phyloP scores from a whole-genome alignment of 2,888 invertebrate genomes.

The Nipponacmea schrenckii region DNA sequence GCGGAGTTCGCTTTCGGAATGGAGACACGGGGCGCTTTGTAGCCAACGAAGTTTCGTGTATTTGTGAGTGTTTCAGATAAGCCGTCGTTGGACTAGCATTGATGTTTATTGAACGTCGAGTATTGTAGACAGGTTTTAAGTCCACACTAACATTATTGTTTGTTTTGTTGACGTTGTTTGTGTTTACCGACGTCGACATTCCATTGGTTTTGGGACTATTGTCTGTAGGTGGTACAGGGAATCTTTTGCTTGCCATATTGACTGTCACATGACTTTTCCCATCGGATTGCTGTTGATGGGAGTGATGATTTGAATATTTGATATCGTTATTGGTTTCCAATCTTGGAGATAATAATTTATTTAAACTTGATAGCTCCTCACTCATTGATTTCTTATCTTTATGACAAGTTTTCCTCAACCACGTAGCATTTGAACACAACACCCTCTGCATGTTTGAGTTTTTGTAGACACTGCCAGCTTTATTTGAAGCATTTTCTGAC shows the following conservation, averaged over 20 bases:
- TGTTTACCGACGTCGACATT: not conserved
- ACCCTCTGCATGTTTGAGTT: not conserved
- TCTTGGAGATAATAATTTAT: not conserved
- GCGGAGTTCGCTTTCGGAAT: not conserved
- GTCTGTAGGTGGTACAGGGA: not conserved
- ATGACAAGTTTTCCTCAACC: not conserved
- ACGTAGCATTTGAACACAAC: not conserved
- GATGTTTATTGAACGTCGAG: not conserved
- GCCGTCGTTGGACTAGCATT: not conserved
- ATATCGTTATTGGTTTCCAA: not conserved
- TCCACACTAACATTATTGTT: constrained; percentile 3
- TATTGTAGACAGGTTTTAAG: not conserved
- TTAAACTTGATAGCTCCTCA: not conserved
- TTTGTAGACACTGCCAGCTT: not conserved
- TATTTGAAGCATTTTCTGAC: no score
- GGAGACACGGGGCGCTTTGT: not conserved
- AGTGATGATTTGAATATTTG: not conserved
- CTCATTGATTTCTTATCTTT: not conserved
- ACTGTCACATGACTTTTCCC: not conserved
- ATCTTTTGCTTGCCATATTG: not conserved
- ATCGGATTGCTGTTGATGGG: no score
- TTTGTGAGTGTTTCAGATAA: no score
- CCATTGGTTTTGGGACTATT: not conserved
- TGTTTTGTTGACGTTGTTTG: not conserved
- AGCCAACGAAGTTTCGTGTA: not conserved